Base-by-base conservation (phyloP, 2,888 invertebrate genomes). In the Nymphalis polychloros region DNA sequence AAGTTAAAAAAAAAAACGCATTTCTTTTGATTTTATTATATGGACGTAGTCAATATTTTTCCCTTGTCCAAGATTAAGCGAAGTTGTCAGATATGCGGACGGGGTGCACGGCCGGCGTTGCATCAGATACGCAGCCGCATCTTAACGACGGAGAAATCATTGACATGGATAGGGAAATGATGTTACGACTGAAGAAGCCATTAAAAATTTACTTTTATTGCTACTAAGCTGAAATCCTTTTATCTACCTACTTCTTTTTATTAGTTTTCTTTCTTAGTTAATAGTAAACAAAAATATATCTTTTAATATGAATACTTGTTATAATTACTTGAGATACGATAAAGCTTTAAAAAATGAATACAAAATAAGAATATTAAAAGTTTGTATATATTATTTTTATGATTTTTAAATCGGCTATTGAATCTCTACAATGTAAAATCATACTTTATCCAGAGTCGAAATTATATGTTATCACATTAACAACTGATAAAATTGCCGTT, bases 61-160 rank as follows among this genome's bases (percentile, higher is more conserved):
- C 50, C 50, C 20, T 20, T 50, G 50, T 50, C 50, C 8, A 50
- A 50, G 19, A 50, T 50, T 50, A 50, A 50, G 50, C 50, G 50
- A 10, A 20, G 19, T 19, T 50, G 50, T 50, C 50, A 50, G 20
- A 50, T 50, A 50, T 20, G 50, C 50, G 50, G 50, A 50, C 20
- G 19, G 50, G 50, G 50, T 50, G 50, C 50, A 19, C 20, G 20
- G 19, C 50, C 50, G 50, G 50, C 20, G 50, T 50, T 50, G 50
- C 50, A 50, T 50, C 50, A 50, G 50, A 50, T 50, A 10, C 50
- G 50, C 20, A 50, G 50, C 19, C 50, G 50, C 50, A 50, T 50
- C 50, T 50, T 50, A 50, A 50, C 50, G 50, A 20, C 20, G 19
- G 50, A 19, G 50, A 50, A 50, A 50, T 50, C 50, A 50, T 19